phyloP scores from a whole-genome alignment of 2,888 invertebrate genomes.

The Molorchus minor region DNA sequence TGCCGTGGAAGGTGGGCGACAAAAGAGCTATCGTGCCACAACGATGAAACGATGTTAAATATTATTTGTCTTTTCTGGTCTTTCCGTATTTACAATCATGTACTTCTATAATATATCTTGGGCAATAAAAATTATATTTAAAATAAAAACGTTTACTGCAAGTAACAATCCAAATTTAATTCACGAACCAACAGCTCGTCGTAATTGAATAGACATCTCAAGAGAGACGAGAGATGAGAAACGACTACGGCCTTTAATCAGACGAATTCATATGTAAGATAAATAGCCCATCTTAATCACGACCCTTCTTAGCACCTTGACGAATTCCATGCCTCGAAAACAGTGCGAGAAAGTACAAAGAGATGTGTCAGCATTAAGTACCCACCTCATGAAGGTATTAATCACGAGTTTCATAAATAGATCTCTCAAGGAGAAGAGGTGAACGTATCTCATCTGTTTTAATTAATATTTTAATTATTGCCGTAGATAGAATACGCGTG shows the following conservation, averaged over 20 bases:
- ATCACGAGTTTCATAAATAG: constrained; percentile 1
- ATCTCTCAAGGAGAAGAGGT: background rate
- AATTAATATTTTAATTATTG: too few species aligned
- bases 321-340: constrained; percentile 16
- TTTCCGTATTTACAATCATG: too few species aligned
- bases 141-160: too few species aligned
- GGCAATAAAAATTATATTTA: too few species aligned
- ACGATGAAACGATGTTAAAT: too few species aligned
- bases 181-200: constrained; percentile 19
- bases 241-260: constrained; percentile 49
- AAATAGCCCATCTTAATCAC: constrained; percentile 46
- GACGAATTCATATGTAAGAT: constrained; percentile 51
- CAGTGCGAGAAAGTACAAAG: background rate
- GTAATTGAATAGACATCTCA: constrained; percentile 49
- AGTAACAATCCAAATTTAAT: too few species aligned
- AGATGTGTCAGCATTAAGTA: constrained; percentile 3
- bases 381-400: constrained; percentile 2
- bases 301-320: constrained; percentile 30
- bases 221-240: constrained; percentile 42
- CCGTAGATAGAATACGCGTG: too few species aligned
- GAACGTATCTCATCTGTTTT: too few species aligned
- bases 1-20: constrained; percentile 5
- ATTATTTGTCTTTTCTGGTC: too few species aligned
- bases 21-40: too few species aligned
- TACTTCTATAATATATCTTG: too few species aligned